Conservation (phyloP, 2,113 vertebrate species). For the Etheostoma cragini region DNA sequence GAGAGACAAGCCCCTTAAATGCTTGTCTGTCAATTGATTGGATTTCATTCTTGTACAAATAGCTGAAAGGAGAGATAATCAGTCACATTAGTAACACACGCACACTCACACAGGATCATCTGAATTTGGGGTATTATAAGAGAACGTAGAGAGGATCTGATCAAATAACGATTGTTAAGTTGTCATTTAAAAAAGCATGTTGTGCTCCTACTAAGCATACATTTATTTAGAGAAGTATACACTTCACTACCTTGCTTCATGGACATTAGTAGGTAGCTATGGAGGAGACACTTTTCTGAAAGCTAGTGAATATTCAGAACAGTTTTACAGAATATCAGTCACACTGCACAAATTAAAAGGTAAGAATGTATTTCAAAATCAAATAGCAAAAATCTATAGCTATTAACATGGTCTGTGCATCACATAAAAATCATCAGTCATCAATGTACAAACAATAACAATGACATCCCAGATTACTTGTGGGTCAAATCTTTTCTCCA, state of each 20-base stretch:
- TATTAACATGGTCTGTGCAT: neutral
- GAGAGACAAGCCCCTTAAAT: constrained; percentile 99
- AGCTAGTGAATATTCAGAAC: neutral
- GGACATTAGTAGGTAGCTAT: neutral
- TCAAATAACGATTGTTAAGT: neutral
- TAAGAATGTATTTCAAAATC: neutral
- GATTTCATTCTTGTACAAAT: constrained; percentile 99
- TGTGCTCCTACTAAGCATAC: neutral
- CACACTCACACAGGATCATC: constrained; percentile 69
- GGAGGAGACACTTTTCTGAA: neutral
- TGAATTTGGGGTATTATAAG: constrained; percentile 40
- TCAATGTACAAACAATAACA: constrained; percentile 1
- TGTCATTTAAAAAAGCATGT: neutral
- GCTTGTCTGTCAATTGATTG: constrained; percentile 99
- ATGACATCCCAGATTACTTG: neutral
- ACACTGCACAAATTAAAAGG: neutral
- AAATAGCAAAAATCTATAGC: neutral
- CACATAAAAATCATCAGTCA: constrained; percentile 1
- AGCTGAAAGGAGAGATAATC: constrained; percentile 98
- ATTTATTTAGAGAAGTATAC: too few species aligned
- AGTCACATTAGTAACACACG: constrained; percentile 89
- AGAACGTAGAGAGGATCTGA: constrained; percentile 15
- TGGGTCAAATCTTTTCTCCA: neutral
- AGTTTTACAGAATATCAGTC: neutral
- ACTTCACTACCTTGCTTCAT: neutral